Conservation (phyloP, 1,140 invertebrate species). For the Cecropterus lyciades region DNA sequence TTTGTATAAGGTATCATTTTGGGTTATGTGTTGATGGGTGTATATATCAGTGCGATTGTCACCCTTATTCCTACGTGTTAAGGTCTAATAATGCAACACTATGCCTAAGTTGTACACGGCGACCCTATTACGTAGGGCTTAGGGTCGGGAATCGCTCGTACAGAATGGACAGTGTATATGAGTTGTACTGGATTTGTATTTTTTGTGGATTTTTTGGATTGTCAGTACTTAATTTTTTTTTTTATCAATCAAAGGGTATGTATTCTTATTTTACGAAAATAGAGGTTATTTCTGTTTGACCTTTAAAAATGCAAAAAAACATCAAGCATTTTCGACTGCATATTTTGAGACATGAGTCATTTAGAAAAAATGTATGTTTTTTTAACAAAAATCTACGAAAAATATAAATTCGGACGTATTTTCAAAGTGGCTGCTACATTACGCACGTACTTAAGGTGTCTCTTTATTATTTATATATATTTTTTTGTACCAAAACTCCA, state of each 20-base stretch:
- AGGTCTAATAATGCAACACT: not conserved
- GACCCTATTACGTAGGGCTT: not conserved
- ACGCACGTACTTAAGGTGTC: slow-evolving; percentile 69
- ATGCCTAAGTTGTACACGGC: slow-evolving; percentile 5
- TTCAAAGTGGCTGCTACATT: slow-evolving; percentile 66
- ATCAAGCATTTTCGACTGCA: too few species aligned
- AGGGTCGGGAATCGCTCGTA: slow-evolving; percentile 19
- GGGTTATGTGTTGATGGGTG: slow-evolving; percentile 2
- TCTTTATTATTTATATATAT: slow-evolving; percentile 42
- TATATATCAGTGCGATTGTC: slow-evolving; percentile 24
- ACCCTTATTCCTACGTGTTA: not conserved
- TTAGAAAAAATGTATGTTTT: too few species aligned
- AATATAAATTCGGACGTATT: slow-evolving; percentile 15
- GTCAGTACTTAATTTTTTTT: slow-evolving; percentile 8
- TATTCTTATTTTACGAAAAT: too few species aligned
- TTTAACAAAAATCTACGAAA: slow-evolving; percentile 5
- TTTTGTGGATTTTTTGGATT: slow-evolving; percentile 15
- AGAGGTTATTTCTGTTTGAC: too few species aligned
- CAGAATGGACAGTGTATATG: slow-evolving; percentile 13
- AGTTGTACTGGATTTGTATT: slow-evolving; percentile 16
- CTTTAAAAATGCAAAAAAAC: too few species aligned
- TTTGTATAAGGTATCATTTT: slow-evolving; percentile 25
- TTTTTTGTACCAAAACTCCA: slow-evolving; percentile 64
- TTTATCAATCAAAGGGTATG: not conserved
- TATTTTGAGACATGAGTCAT: too few species aligned